Base-by-base conservation (phyloP, 2,888 invertebrate species). In the Erebia palarica region DNA sequence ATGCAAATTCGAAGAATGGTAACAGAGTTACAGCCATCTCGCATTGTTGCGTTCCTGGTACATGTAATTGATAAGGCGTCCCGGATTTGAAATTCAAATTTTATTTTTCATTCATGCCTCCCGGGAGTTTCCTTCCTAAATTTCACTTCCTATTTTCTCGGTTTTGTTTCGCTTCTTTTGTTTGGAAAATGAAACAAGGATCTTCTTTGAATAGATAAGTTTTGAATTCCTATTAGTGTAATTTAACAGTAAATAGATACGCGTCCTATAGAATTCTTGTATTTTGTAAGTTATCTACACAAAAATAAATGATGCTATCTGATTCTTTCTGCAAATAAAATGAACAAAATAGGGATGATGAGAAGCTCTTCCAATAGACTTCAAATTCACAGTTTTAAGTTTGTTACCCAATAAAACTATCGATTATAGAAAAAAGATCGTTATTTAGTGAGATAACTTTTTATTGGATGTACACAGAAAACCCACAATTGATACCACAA, bases 61-160 rank as follows among this genome's bases (percentile, higher is more conserved):
- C 87, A 86, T 89, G 92, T 91, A 91, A 91, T 91, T 92, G 92
- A 92, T 91, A 92, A 91, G 90, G 91, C 88, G 89, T 85, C 76
- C 76, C 80, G 81, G 83, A 91, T 91, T 91, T 90, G 88, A 89
- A 92, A 86, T 91, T 90, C 88, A 90, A 90, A 91, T 92, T 80
- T 79, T 78, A 80, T 80, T 81, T 82, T 81, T 81, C 81, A 81
- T 82, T 81, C 81, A 81, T 80, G 80, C 79, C 83, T 78, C 81
- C 60, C 57, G 82, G 81, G 82, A 79, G 69, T 69, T 73, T 71
- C 73, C 74, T 76, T 72, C 73, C 75, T 65, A 71, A 73, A 71
- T 73, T 72, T 72, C 75, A 58, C 68, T 70, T 75, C 70, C 67
- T 60, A 70, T 70, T 70, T 75, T 66, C 57, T 66, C 57, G 21